Evolutionary conservation across 2,888 invertebrate genomes (phyloP), one percentile per base, ranked within the genome.

Genomic region (Cactoblastis cactorum): DNA sequence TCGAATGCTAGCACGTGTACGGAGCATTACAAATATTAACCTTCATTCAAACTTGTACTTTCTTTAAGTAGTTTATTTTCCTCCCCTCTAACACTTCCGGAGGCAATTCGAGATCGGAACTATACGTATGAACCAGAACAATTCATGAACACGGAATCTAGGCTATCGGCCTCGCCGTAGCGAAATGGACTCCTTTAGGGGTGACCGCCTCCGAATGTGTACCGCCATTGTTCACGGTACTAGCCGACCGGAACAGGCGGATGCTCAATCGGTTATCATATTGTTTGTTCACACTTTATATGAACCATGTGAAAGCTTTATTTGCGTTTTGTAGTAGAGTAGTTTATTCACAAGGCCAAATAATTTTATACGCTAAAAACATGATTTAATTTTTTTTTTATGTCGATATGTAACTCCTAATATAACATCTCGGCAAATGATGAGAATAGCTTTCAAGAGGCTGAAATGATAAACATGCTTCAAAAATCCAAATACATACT

Each of bases 131-230:
- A 39, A n/a, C 11, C 24, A 55, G 61, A 61, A 45, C 56, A 53
- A 50, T 45, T 46, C 51, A 45, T 48, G 51, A 58, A 53, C 54
- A 55, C 55, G 47, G 55, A 61, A 63, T 62, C 54, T 54, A 57
- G 58, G 59, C 57, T 59, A 62, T 59, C 57, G 62, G 60, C 64
- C 62, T 60, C 59, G 61, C 56, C 65, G 65, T 61, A 56, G 63
- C 70, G 63, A 70, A 70, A 69, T 63, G 54, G 54, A 60, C 60
- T 65, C 62, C 68, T 68, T 69, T 62, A 61, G 62, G 67, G 67
- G 65, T 76, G 69, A 72, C 69, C 64, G 70, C 71, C 64, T 66
- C 61, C 61, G 54, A 67, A 67, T 67, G 64, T 71, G 65, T 61
- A 62, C 61, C 50, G 53, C 55, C 63, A 67, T 67, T 68, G 69